These are phyloP conservation scores for Drosophila persimilis DNA, from an alignment of 1,140 invertebrate species.

Conservation along the genomic window DNA sequence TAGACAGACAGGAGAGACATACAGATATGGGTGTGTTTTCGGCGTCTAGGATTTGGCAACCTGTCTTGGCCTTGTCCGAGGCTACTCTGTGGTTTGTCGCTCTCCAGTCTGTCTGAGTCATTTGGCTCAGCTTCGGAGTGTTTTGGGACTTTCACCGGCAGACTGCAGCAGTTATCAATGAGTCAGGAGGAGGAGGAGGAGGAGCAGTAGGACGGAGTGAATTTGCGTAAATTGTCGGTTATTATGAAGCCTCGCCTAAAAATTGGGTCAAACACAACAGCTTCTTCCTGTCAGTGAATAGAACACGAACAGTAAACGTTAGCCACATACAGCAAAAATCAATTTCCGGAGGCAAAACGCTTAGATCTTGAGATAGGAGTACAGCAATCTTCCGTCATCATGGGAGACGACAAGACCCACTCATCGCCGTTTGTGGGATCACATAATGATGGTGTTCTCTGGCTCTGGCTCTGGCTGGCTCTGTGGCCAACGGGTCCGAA, in stretches of 20 bases:
- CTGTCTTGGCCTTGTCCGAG: slow-evolving; percentile 38
- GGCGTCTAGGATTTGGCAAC: slow-evolving; percentile 51
- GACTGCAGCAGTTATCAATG: slow-evolving; percentile 49
- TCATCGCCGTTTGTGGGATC: slow-evolving; percentile 30
- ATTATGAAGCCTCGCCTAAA: slow-evolving; percentile 34
- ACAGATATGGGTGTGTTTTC: slow-evolving; percentile 35
- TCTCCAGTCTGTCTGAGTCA: slow-evolving; percentile 27
- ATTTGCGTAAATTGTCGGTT: slow-evolving; percentile 50
- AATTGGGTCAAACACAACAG: slow-evolving; percentile 46
- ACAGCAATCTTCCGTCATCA: slow-evolving; percentile 47
- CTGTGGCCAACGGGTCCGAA: slow-evolving; percentile 28
- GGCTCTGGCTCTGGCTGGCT: slow-evolving; percentile 2
- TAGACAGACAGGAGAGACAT: slow-evolving; percentile 21
- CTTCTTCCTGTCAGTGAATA: slow-evolving; percentile 48
- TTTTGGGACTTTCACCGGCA: slow-evolving; percentile 50
- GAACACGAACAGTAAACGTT: slow-evolving; percentile 25
- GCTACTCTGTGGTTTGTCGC: slow-evolving; percentile 12
- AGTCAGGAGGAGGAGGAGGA: slow-evolving; percentile 29
- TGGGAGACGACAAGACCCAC: slow-evolving; percentile 25
- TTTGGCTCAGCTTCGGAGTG: neutral
- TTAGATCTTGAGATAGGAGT: slow-evolving; percentile 7
- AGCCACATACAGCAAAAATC: slow-evolving; percentile 35
- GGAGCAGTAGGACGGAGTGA: slow-evolving; percentile 18
- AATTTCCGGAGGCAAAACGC: slow-evolving; percentile 61
- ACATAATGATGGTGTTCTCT: slow-evolving; percentile 36